A percentile compares a stretch with the other conserved stretches of the same genome.
Conservation (phyloP, 2,113 vertebrate genomes). For the Hymenochirus boettgeri region DNA sequence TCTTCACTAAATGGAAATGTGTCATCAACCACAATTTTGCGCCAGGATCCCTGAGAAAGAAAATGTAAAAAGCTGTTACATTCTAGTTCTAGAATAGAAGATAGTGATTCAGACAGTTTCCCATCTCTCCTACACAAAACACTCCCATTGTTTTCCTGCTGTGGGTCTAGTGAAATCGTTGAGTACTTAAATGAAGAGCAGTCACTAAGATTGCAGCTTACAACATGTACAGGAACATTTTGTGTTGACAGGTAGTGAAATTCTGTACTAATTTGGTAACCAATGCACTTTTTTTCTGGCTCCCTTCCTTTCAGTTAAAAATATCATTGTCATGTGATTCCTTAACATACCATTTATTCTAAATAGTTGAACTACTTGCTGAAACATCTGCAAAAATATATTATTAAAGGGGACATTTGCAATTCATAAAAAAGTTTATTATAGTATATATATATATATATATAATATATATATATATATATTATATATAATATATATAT, state of each 20-base stretch:
- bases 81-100: conserved; percentile 23
- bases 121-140: conserved; percentile 13
- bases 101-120: conserved; percentile 8
- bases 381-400: conserved; percentile 47
- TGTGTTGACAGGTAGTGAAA: conserved; percentile 6
- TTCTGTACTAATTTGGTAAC: conserved; percentile 34
- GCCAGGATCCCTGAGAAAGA: conserved; percentile 81
- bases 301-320: conserved; percentile 17
- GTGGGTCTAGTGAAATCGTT: conserved; percentile 31
- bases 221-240: conserved; percentile 26
- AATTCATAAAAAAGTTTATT: no score
- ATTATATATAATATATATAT: no score
- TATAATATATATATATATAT: no score
- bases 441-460: no score
- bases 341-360: conserved; percentile 31
- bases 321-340: conserved; percentile 21
- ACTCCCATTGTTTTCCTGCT: conserved; percentile 6
- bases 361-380: conserved; percentile 42
- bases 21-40: conserved; percentile 87
- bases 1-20: conserved; percentile 81
- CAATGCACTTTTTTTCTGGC: conserved; percentile 26
- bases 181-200: conserved; percentile 42
- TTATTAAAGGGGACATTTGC: conserved; percentile 23
- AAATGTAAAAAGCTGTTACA: conserved; percentile 28
- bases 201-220: conserved; percentile 38